Evolutionary conservation across 2,888 invertebrate genomes (phyloP).

Genomic region (Lycocerus yunnanus): DNA sequence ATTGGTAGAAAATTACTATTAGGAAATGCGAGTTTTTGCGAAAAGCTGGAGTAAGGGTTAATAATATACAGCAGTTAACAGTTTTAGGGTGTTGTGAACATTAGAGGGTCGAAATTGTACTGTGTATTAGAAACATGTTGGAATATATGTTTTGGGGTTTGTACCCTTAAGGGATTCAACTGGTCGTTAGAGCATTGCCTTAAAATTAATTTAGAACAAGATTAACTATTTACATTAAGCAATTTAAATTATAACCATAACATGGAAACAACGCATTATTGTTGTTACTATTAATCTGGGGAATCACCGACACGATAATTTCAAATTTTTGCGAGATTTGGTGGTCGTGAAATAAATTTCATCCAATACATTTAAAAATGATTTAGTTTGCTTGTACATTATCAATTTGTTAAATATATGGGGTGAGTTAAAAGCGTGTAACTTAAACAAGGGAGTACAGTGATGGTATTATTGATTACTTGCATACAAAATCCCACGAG

Average conservation of each 20-base stretch:
- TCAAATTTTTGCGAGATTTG: neutral
- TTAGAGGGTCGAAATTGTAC: constrained; percentile 12
- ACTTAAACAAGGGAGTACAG: constrained; percentile 10
- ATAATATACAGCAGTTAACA: constrained; percentile 7
- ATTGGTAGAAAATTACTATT: neutral
- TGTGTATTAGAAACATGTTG: constrained; percentile 29
- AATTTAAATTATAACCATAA: neutral
- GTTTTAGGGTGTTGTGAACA: constrained; percentile 11
- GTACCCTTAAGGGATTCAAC: constrained; percentile 42
- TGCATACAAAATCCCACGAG: constrained; percentile 17
- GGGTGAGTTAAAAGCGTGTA: constrained; percentile 13
- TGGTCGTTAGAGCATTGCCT: constrained; percentile 55
- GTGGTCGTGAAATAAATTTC: neutral
- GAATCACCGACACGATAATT: neutral
- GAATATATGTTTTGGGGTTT: constrained; percentile 40
- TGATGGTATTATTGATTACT: constrained; percentile 16
- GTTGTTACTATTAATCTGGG: neutral
- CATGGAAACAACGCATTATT: neutral
- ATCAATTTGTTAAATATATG: neutral
- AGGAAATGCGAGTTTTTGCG: neutral
- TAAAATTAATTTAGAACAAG: constrained; percentile 51
- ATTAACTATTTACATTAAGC: constrained; percentile 5
- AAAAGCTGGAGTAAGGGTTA: constrained; percentile 6
- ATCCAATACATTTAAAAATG: neutral
- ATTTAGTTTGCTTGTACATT: neutral